Evolutionary conservation across 2,888 invertebrate genomes (phyloP), one percentile per base, ranked within the genome.

Genomic region (Ochropleura plecta): DNA sequence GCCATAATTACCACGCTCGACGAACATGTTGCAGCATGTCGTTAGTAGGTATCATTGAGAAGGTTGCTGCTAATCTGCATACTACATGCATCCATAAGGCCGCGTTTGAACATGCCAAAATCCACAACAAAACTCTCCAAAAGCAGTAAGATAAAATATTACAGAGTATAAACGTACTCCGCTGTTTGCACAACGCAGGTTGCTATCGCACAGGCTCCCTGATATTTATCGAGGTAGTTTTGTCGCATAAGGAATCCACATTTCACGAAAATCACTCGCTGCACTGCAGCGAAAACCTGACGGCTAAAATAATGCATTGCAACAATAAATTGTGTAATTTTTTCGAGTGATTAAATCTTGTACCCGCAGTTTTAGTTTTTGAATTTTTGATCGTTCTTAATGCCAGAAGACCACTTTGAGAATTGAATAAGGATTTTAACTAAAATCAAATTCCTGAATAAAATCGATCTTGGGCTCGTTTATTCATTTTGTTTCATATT

Each of bases 21-120:
- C 57, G 46, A 79, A 51, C 72, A n/a, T 5, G 40, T 71, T 79
- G 57, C 46, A 63, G 55, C 40, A 57, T 46, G 14, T 40, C 40
- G 20, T 71, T 20, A 70, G 20, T 57, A 51, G 62, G 20, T 57
- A 51, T 9, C 57, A 46, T 64, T 71, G 46, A 51, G 20, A 79
- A 76, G 63, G 72, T 51, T 78, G 44, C 30, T 44, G 42, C 55
- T 62, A 48, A 53, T 60, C n/a, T 71, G 79, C 57, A 20, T 71
- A 76, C 10, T 53, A 71, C 10, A 48, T 42, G 42, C 16, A 70
- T 63, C 62, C 30, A 1, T 44, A 62, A 30, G 18, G 20, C 18
- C 5, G 3, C 53, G 30, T 70, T 48, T 62, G 14, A n/a, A 55
- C 53, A 14, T n/a, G 53, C 12, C 18, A 48, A 12, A 0, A 48